A percentile compares a stretch with the other conserved stretches of the same genome.
These are phyloP conservation scores for Oscheius sp. DNA, from an alignment of 1,140 invertebrate species.

Conservation along the genomic window DNA sequence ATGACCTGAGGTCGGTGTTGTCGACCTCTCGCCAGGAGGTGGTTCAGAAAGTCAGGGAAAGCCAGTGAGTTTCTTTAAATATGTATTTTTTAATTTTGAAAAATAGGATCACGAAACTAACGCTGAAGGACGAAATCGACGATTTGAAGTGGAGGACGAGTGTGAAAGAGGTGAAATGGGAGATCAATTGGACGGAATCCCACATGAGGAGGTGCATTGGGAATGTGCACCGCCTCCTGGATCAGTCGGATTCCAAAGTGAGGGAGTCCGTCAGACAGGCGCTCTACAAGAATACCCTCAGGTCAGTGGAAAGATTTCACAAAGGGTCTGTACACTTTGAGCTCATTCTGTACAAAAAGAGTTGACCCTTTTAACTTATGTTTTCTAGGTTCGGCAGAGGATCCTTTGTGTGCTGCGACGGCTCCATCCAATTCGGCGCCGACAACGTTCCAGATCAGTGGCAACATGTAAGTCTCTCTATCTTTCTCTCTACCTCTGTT, in stretches of 20 bases:
- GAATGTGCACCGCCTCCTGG: conserved; percentile 32
- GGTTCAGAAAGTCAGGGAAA: background rate
- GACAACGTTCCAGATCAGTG: conserved; percentile 40
- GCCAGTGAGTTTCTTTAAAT: background rate
- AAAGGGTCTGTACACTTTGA: background rate
- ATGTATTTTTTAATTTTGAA: background rate
- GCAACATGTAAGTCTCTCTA: conserved; percentile 23
- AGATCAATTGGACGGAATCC: conserved; percentile 34
- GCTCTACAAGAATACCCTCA: conserved; percentile 22
- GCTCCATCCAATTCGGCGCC: conserved; percentile 37
- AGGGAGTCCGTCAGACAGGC: conserved; percentile 14
- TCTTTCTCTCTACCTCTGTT: no score
- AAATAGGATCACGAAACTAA: background rate
- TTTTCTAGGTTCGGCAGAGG: conserved; percentile 37
- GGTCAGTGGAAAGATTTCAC: conserved; percentile 6
- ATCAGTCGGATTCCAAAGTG: conserved; percentile 9
- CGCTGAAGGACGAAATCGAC: conserved; percentile 24
- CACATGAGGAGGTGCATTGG: conserved; percentile 38
- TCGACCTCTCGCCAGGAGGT: background rate
- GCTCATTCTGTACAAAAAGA: background rate
- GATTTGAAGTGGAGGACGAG: conserved; percentile 35
- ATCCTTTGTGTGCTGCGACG: conserved; percentile 42
- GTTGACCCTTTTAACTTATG: no score
- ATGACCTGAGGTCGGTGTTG: background rate
- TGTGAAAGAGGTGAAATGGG: conserved; percentile 33